Conservation (phyloP, 2,888 invertebrate genomes). For the Hartigia nigra region DNA sequence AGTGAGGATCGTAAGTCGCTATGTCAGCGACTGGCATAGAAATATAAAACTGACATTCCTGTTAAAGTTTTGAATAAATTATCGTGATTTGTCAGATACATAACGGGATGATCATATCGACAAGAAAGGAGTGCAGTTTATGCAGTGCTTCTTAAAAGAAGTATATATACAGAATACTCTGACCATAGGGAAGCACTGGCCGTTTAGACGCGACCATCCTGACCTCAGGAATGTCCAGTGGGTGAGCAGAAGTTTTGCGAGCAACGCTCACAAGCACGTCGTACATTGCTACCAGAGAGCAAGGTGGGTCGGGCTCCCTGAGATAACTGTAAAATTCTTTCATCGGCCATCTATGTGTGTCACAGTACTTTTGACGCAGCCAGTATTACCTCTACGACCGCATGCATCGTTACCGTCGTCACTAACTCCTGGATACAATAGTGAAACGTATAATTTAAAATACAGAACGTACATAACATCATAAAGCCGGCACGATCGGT, state of each 20-base stretch:
- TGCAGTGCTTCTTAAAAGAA: background rate
- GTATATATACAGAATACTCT: background rate
- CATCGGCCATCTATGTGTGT: slow-evolving; percentile 61
- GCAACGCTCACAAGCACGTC: background rate
- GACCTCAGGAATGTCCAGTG: background rate
- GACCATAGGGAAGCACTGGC: background rate
- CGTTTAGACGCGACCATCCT: background rate
- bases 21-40: background rate
- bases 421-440: background rate
- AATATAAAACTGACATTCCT: background rate
- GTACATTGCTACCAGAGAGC: slow-evolving; percentile 8
- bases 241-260: background rate
- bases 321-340: slow-evolving; percentile 64
- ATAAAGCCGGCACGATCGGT: background rate
- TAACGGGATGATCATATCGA: background rate
- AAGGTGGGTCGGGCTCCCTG: slow-evolving; percentile 51
- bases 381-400: background rate
- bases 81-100: background rate
- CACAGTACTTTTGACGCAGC: slow-evolving; percentile 29
- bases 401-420: background rate
- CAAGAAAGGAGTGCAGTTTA: background rate
- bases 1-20: background rate
- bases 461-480: background rate
- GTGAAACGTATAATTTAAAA: background rate
- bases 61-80: background rate